Percentiles rank a stretch among this genome's conserved stretches.
Conservation (phyloP, 35 echinoderm and acorn worm species). For the Ophioderma brevispina region DNA sequence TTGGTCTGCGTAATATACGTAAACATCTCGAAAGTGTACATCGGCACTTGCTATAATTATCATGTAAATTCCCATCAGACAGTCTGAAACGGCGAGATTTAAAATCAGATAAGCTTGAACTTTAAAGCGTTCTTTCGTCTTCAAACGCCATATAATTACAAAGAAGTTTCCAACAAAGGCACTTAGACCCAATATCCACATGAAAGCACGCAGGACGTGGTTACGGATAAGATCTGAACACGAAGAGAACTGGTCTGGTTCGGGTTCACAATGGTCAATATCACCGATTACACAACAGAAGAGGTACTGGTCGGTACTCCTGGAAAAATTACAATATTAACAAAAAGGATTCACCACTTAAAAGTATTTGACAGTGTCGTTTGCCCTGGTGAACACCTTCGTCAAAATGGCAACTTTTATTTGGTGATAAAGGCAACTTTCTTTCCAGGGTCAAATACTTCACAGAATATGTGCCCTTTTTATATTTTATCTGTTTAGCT, state of each 20-base stretch:
- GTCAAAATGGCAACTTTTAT: too few relatives aligned
- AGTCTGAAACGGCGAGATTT: conserved; percentile 79
- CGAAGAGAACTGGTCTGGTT: conserved; percentile 83
- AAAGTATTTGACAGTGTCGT: too few relatives aligned
- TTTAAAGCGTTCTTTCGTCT: conserved; percentile 30
- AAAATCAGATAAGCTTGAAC: conserved; percentile 81
- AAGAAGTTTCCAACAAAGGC: conserved; percentile 84
- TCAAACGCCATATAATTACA: conserved; percentile 64
- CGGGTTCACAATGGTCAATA: conserved; percentile 59
- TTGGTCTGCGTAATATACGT: conserved; percentile 49
- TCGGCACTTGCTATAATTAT: conserved; percentile 82
- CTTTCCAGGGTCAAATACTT: too few relatives aligned
- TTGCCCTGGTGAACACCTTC: too few relatives aligned
- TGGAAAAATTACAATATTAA: too few relatives aligned
- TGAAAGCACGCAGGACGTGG: conserved; percentile 50
- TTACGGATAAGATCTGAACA: conserved; percentile 80
- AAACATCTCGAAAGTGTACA: conserved; percentile 57
- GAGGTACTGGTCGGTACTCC: conserved; percentile 76
- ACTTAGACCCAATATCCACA: conserved; percentile 87
- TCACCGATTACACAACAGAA: conserved; percentile 79
- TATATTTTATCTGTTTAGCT: too few relatives aligned
- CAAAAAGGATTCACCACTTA: too few relatives aligned
- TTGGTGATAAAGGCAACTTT: too few relatives aligned
- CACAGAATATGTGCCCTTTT: too few relatives aligned
- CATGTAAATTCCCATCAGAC: conserved; percentile 96